Base-by-base conservation (phyloP, 1,140 invertebrate species). In the Vanessa tameamea region DNA sequence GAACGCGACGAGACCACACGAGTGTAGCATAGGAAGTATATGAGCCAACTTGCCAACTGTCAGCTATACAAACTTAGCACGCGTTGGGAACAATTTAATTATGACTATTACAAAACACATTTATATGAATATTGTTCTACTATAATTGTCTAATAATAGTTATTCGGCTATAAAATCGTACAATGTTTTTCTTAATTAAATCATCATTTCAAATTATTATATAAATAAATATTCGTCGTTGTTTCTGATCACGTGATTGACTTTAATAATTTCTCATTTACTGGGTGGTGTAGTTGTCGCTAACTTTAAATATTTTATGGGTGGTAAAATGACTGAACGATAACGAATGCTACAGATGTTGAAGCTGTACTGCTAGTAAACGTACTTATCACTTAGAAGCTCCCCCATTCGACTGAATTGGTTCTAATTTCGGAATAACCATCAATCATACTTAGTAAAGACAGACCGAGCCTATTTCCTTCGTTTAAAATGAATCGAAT, bases 391-490 rank as follows among this genome's bases (percentile, higher is more conserved):
- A 73, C 70, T 81, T 78, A 68, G 69, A 72, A 73, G 51, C 82
- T 85, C 82, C 87, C 82, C 82, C 80, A 83, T 84, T 80, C 80
- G 64, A 81, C 63, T 78, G 84, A 90, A 90, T 89, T 88, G 85
- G 69, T 80, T 89, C 80, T 87, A 90, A 90, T 88, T 90, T 87
- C 76, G 85, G 80, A 76, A 82, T 77, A 73, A 74, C 76, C 74
- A 91, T 91, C 86, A 88, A 91, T 91, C 88, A 87, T 84, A 88
- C 82, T 91, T 91, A 86, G 78, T 72, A 76, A 67, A 83, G 82
- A 83, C 87, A 77, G 79, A 47, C 71, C 76, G 68, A 50, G 73
- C 75, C 74, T 76, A 79, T 79, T 85, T 83, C 79, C 77, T 83
- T 76, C 75, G 74, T 82, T 82, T 81, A 69, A 79, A 78, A 75